Percentiles rank a stretch among this genome's conserved stretches.
Evolutionary conservation across 1,140 invertebrate species (phyloP).

Genomic region (Kradibia gibbosae): DNA sequence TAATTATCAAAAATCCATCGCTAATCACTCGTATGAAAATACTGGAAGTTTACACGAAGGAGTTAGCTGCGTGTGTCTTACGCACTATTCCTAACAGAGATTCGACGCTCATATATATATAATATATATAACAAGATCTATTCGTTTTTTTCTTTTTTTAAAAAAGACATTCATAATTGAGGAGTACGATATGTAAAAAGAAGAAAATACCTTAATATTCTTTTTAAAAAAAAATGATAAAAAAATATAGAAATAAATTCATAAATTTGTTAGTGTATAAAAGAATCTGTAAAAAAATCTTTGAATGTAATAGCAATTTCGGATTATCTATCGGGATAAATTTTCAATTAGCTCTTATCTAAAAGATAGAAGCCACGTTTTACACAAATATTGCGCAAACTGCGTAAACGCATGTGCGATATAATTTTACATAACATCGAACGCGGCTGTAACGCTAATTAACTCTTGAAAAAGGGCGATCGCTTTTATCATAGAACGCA

Average conservation of each 20-base stretch:
- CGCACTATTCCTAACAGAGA: constrained; percentile 56
- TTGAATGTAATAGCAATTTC: no score
- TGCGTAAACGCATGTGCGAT: constrained; percentile 1
- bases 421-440: constrained; percentile 31
- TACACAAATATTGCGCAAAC: constrained; percentile 13
- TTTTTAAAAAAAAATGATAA: neutral
- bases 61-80: constrained; percentile 49
- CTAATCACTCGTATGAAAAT: constrained; percentile 58
- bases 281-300: constrained; percentile 9
- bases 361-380: neutral
- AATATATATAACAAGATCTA: constrained; percentile 50
- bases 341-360: neutral
- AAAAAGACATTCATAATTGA: constrained; percentile 41
- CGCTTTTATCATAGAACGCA: constrained; percentile 38
- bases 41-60: constrained; percentile 64
- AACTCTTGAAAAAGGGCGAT: constrained; percentile 12
- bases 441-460: constrained; percentile 4
- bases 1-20: constrained; percentile 51
- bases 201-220: neutral
- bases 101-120: constrained; percentile 54
- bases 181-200: constrained; percentile 34
- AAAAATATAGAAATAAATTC: constrained; percentile 11
- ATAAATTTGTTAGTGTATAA: constrained; percentile 10
- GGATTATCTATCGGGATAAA: neutral
- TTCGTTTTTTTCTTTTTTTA: constrained; percentile 30